phyloP scores from a whole-genome alignment of 2,113 vertebrate genomes.

The Rhinoptilus africanus region DNA sequence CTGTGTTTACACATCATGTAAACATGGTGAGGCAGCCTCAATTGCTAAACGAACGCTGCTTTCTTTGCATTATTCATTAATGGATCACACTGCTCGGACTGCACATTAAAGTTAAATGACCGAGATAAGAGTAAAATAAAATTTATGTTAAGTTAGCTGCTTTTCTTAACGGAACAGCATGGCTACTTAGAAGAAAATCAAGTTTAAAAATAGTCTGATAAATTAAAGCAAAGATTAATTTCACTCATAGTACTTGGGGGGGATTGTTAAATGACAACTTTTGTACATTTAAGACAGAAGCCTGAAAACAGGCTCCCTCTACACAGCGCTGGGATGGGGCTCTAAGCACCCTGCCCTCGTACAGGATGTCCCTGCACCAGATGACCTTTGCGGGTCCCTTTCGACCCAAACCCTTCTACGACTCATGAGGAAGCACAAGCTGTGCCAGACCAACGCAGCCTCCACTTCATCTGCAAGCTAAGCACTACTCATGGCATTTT shows the following conservation, averaged over 20 bases:
- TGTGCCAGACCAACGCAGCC: background rate
- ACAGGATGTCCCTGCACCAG: background rate
- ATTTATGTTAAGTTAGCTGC: background rate
- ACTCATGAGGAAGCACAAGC: fast-evolving
- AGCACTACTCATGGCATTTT: background rate
- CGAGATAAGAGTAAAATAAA: background rate
- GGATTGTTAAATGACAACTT: background rate
- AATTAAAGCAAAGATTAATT: background rate
- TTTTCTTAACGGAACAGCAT: constrained; percentile 6
- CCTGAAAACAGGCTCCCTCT: background rate
- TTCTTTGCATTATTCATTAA: background rate
- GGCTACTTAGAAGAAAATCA: background rate
- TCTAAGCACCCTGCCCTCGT: background rate
- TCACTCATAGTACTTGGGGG: background rate
- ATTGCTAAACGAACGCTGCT: background rate
- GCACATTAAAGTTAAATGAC: background rate
- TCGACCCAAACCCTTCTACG: background rate
- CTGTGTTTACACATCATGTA: background rate
- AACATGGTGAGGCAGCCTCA: background rate
- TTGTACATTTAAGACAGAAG: no score
- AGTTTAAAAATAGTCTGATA: background rate
- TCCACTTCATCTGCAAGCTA: background rate
- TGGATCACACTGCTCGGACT: fast-evolving
- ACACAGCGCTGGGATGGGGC: fast-evolving
- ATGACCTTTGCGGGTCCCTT: background rate